These are phyloP conservation scores for Vanessa tameamea DNA, from an alignment of 1,140 invertebrate species.

Conservation along the genomic window DNA sequence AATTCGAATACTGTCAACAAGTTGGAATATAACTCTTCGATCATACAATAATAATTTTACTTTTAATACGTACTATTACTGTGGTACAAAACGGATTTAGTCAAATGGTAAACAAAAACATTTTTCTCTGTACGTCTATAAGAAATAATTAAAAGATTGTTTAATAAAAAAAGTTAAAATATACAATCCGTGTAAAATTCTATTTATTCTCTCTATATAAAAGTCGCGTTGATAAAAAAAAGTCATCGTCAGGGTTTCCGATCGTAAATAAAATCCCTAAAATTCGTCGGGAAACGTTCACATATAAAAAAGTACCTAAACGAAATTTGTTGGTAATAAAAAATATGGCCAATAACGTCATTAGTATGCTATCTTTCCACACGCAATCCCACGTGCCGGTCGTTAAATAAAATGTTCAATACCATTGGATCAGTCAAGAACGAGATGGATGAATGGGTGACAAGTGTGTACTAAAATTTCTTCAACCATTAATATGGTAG, in stretches of 20 bases:
- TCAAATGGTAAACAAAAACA: too few species aligned
- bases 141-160: too few species aligned
- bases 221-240: slow-evolving; percentile 7
- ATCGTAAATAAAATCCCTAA: not conserved
- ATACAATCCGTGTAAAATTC: not conserved
- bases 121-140: too few species aligned
- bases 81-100: not conserved
- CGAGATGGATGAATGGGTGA: slow-evolving; percentile 62
- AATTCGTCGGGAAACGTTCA: not conserved
- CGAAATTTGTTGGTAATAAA: slow-evolving; percentile 45
- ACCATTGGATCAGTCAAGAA: slow-evolving; percentile 55
- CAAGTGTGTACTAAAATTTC: slow-evolving; percentile 58
- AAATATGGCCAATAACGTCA: slow-evolving; percentile 49
- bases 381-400: slow-evolving; percentile 51
- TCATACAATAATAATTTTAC: not conserved
- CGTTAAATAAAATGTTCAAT: slow-evolving; percentile 70
- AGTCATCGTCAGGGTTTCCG: slow-evolving; percentile 14
- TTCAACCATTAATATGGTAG: slow-evolving; percentile 39
- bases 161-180: not conserved
- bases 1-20: slow-evolving; percentile 6
- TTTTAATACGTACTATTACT: not conserved
- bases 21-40: not conserved
- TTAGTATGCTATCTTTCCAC: slow-evolving; percentile 52
- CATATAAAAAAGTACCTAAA: slow-evolving; percentile 7
- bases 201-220: not conserved